These are phyloP conservation scores for Deilephila elpenor DNA, from an alignment of 2,888 invertebrate genomes.

Conservation along the genomic window DNA sequence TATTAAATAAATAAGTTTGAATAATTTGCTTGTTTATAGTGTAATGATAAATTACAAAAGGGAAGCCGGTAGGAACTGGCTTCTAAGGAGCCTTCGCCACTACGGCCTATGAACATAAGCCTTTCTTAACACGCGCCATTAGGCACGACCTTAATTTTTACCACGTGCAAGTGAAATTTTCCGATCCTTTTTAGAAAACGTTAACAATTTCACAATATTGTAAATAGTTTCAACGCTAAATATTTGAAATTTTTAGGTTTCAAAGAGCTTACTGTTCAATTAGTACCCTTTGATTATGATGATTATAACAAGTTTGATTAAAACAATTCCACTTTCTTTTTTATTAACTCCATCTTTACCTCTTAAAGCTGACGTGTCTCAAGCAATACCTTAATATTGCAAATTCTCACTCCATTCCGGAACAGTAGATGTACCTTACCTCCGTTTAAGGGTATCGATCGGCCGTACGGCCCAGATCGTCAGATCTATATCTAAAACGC, in stretches of 20 bases:
- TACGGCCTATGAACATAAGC: not conserved
- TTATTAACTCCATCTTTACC: not conserved
- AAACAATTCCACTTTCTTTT: not conserved
- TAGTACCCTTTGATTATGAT: too few species aligned
- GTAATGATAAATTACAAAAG: too few species aligned
- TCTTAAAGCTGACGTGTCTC: not conserved
- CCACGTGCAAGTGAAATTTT: not conserved
- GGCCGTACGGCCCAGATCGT: constrained; percentile 1
- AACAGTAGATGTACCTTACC: not conserved
- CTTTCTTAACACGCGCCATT: constrained; percentile 2
- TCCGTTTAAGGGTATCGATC: constrained; percentile 13
- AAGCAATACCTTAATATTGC: not conserved
- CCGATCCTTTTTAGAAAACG: not conserved
- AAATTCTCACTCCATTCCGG: not conserved
- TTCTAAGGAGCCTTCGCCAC: too few species aligned
- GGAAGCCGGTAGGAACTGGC: too few species aligned
- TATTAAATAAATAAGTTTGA: too few species aligned
- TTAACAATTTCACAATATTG: not conserved
- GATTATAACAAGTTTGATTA: too few species aligned
- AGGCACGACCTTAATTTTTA: not conserved
- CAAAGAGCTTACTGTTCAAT: too few species aligned
- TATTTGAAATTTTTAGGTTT: too few species aligned
- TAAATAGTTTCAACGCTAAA: too few species aligned
- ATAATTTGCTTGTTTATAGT: too few species aligned
- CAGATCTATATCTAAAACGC: constrained; percentile 19